Percentiles rank a stretch among this genome's conserved stretches.
phyloP scores from a whole-genome alignment of 2,113 vertebrate species.

The Cyphomyrus discorhynchus region DNA sequence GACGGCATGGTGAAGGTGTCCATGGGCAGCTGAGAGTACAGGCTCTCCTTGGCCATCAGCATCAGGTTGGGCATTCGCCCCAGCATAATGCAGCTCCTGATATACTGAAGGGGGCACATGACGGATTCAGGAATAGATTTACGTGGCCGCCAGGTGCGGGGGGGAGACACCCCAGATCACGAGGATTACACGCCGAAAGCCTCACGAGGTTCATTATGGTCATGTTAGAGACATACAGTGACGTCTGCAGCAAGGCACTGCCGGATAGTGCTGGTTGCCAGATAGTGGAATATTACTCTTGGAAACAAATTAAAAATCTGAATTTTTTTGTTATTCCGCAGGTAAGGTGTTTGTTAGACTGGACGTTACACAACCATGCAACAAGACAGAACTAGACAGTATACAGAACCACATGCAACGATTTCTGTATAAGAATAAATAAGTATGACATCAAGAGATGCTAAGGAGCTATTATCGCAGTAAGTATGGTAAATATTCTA shows the following conservation, averaged over 20 bases:
- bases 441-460: background rate
- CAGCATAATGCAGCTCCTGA: constrained; percentile 96
- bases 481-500: background rate
- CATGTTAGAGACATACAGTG: background rate
- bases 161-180: no score
- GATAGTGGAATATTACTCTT: background rate
- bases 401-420: background rate
- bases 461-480: background rate
- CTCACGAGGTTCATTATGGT: background rate
- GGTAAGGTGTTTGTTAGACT: background rate
- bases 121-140: background rate
- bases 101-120: constrained; percentile 67
- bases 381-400: background rate
- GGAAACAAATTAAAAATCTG: background rate
- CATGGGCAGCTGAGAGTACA: constrained; percentile 86
- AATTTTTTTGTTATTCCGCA: background rate
- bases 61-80: constrained; percentile 94
- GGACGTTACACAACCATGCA: background rate
- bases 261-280: background rate
- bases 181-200: background rate
- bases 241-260: background rate
- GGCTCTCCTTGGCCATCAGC: constrained; percentile 96
- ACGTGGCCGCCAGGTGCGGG: no score
- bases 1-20: constrained; percentile 94
- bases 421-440: background rate